Conservation (phyloP, 2,888 invertebrate genomes). For the Byasa hedistus region DNA sequence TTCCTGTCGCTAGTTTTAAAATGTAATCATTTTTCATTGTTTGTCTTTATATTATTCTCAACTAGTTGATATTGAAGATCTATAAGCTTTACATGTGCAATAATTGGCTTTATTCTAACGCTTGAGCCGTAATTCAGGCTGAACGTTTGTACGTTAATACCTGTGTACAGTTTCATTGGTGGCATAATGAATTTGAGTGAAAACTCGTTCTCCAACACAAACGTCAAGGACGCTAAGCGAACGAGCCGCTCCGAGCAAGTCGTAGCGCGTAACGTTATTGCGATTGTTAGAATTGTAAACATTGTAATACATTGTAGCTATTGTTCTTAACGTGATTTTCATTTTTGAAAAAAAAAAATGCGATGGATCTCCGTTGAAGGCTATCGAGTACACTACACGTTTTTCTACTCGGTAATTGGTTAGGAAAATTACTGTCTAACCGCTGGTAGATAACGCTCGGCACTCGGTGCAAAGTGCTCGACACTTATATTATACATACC, state of each 20-base stretch:
- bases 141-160: background rate
- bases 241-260: constrained; percentile 2
- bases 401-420: constrained; percentile 8
- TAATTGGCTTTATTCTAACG: background rate
- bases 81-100: too few species aligned
- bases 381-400: constrained; percentile 4
- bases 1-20: too few species aligned
- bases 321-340: background rate
- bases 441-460: constrained; percentile 25
- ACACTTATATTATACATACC: constrained; percentile 35
- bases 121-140: background rate
- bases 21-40: too few species aligned
- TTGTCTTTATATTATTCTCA: too few species aligned
- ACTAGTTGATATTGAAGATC: too few species aligned
- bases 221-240: constrained; percentile 20
- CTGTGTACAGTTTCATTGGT: constrained; percentile 17
- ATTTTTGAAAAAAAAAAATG: background rate
- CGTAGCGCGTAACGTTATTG: background rate
- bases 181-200: constrained; percentile 37
- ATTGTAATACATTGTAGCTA: constrained; percentile 11
- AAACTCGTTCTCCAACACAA: constrained; percentile 31
- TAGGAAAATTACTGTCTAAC: constrained; percentile 18
- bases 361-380: background rate
- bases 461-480: constrained; percentile 32
- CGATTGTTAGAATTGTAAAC: background rate